These are phyloP conservation scores for Arizona elegans DNA, from an alignment of 2,113 vertebrate genomes.

Conservation along the genomic window DNA sequence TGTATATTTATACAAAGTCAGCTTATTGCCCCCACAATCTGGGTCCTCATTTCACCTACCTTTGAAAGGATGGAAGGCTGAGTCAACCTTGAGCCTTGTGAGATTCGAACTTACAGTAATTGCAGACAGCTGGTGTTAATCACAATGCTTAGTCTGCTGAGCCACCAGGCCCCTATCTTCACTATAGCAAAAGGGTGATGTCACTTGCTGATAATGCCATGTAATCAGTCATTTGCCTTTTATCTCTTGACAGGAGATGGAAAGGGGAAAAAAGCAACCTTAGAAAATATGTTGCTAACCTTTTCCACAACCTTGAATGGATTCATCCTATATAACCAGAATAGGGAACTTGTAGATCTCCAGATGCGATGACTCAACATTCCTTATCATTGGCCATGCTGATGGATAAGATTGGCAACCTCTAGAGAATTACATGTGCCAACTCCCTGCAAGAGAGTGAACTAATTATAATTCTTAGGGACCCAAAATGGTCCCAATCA, in stretches of 20 bases:
- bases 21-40: too few relatives aligned
- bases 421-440: neutral
- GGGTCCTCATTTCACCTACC: too few relatives aligned
- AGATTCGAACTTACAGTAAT: too few relatives aligned
- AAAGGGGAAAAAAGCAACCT: neutral
- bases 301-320: neutral
- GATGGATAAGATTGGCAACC: neutral
- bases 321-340: neutral
- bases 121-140: too few relatives aligned
- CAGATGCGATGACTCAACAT: neutral
- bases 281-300: neutral
- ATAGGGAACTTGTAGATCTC: neutral
- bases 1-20: too few relatives aligned
- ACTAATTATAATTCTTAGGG: neutral
- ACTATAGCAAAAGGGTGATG: neutral
- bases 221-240: neutral
- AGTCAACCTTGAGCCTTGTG: too few relatives aligned
- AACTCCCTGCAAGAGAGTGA: neutral
- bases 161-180: neutral
- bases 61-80: too few relatives aligned
- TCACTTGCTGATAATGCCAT: neutral
- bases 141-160: too few relatives aligned
- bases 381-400: neutral
- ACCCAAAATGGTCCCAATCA: neutral
- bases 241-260: neutral